phyloP scores from a whole-genome alignment of 2,888 invertebrate species.

The Dryocosmus kuriphilus region DNA sequence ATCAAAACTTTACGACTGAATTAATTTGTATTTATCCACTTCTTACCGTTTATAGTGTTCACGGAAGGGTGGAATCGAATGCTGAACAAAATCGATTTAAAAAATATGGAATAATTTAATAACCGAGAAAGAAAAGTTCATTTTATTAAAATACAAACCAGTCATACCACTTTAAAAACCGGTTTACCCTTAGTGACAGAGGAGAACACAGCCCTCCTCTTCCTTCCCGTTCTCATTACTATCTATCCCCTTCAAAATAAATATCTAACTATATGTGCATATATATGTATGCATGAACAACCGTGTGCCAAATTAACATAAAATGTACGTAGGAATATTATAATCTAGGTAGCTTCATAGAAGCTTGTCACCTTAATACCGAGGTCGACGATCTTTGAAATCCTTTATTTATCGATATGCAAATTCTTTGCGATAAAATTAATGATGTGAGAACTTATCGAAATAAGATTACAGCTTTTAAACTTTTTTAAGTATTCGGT shows the following conservation, averaged over 20 bases:
- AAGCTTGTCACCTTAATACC: background rate
- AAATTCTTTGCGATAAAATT: conserved; percentile 14
- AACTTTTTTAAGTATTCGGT: background rate
- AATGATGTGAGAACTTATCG: conserved; percentile 6
- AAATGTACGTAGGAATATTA: conserved; percentile 3
- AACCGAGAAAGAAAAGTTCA: conserved; percentile 66
- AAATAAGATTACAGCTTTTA: background rate
- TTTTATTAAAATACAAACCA: conserved; percentile 73
- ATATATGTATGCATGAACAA: conserved; percentile 24
- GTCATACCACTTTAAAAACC: conserved; percentile 69
- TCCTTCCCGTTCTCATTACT: conserved; percentile 56
- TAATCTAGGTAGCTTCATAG: background rate
- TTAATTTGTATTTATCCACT: conserved; percentile 3
- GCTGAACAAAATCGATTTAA: conserved; percentile 41
- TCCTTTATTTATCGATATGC: conserved; percentile 37
- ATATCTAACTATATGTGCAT: conserved; percentile 48
- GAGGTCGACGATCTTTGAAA: conserved; percentile 32
- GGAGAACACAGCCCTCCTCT: conserved; percentile 54
- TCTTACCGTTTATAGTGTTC: conserved; percentile 1
- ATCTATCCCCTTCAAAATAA: conserved; percentile 58
- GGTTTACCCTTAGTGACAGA: conserved; percentile 61
- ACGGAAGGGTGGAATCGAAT: conserved; percentile 12
- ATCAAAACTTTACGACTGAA: background rate
- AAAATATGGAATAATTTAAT: conserved; percentile 65
- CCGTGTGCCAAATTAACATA: conserved; percentile 34